phyloP scores from a whole-genome alignment of 2,797 vertebrate genomes.

The Scolopax bukidnonensis region DNA sequence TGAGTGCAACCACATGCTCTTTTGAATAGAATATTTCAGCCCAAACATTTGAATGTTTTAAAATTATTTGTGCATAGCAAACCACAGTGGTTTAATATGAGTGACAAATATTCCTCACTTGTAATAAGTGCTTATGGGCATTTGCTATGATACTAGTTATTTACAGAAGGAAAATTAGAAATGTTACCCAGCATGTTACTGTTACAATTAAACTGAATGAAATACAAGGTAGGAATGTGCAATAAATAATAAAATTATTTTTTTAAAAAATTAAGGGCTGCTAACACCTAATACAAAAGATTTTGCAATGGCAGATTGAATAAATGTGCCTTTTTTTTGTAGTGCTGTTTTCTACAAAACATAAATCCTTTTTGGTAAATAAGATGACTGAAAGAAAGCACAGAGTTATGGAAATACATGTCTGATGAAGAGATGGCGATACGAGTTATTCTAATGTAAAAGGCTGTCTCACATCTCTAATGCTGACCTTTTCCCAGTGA shows the following conservation, averaged over 20 bases:
- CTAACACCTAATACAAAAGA: neutral
- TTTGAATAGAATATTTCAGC: neutral
- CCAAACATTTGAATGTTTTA: neutral
- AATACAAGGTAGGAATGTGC: neutral
- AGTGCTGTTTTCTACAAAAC: neutral
- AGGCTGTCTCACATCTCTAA: conserved; percentile 6
- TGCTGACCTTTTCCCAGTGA: conserved; percentile 28
- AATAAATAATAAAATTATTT: conserved; percentile 1
- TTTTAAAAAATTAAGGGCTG: neutral
- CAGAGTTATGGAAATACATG: conserved; percentile 1
- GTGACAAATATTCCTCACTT: neutral
- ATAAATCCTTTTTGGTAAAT: conserved; percentile 15
- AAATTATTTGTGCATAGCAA: neutral
- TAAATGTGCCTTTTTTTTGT: conserved; percentile 1
- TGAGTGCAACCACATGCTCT: neutral
- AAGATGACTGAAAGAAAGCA: conserved; percentile 1
- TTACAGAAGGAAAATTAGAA: conserved; percentile 26
- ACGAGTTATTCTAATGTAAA: conserved; percentile 19
- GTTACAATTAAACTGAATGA: conserved; percentile 24
- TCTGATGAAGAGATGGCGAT: neutral
- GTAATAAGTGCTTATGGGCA: neutral
- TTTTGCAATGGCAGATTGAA: neutral
- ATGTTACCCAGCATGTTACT: neutral
- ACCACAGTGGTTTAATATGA: neutral
- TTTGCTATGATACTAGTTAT: neutral